Conservation (phyloP, 2,113 vertebrate species). For the Todiramphus saurophagus region DNA sequence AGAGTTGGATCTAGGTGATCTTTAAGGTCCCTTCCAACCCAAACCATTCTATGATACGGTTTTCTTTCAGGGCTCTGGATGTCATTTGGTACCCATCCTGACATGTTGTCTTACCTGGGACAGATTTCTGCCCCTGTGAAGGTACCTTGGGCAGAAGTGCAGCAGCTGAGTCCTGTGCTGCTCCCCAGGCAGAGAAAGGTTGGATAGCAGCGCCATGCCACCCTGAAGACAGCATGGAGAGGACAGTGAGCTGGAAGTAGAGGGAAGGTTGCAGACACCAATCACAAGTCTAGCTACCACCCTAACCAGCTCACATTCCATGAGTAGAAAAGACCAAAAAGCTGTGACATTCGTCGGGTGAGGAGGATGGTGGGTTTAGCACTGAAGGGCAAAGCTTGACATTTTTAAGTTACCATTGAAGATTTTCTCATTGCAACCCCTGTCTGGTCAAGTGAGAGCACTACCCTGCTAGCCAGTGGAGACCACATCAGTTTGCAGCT, state of each 20-base stretch:
- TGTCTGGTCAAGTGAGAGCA: accelerated
- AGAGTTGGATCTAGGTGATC: neutral
- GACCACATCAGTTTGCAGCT: no score
- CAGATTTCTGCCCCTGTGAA: no score
- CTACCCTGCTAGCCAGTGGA: accelerated
- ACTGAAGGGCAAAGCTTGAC: neutral
- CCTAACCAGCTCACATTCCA: neutral
- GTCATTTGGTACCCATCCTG: neutral
- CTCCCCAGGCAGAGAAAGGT: neutral
- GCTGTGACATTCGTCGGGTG: no score
- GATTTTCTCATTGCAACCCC: neutral
- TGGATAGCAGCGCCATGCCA: neutral
- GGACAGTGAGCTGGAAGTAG: no score
- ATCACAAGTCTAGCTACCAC: neutral
- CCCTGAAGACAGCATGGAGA: neutral
- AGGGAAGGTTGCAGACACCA: no score
- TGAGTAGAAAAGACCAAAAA: no score
- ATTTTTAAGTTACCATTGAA: neutral
- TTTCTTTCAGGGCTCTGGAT: neutral
- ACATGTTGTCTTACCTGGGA: accelerated
- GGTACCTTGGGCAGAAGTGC: accelerated
- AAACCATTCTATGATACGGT: neutral
- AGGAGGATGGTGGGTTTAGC: neutral
- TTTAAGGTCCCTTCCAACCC: neutral
- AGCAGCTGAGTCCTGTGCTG: accelerated